Percentiles rank a stretch among this genome's conserved stretches.
These are phyloP conservation scores for Euplexia lucipara DNA, from an alignment of 2,888 invertebrate genomes.

Conservation along the genomic window DNA sequence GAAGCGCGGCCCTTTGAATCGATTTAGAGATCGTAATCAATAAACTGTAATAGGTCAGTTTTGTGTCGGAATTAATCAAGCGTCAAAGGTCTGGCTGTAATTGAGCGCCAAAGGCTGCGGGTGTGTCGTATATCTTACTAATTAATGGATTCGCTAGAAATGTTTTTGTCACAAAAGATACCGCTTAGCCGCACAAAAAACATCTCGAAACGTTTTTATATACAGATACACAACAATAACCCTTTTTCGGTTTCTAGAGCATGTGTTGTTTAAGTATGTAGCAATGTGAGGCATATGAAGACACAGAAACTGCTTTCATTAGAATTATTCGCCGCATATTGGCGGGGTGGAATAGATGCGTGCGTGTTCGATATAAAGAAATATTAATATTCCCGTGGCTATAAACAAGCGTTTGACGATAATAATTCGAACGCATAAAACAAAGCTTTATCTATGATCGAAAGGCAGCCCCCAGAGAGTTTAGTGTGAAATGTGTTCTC, in stretches of 20 bases:
- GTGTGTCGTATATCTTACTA: slow-evolving; percentile 88
- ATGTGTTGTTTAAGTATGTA: slow-evolving; percentile 56
- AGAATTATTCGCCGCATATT: slow-evolving; percentile 57
- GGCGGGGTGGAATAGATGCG: slow-evolving; percentile 74
- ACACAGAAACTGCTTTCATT: slow-evolving; percentile 57
- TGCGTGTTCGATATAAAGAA: slow-evolving; percentile 85
- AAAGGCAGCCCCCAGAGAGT: slow-evolving; percentile 83
- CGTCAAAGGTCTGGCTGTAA: slow-evolving; percentile 88
- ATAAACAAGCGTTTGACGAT: slow-evolving; percentile 88
- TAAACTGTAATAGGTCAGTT: slow-evolving; percentile 89
- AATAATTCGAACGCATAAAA: slow-evolving; percentile 89
- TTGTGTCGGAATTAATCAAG: slow-evolving; percentile 90
- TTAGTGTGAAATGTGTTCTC: slow-evolving; percentile 90
- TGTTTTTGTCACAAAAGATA: slow-evolving; percentile 85
- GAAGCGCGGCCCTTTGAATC: slow-evolving; percentile 87
- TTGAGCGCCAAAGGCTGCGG: slow-evolving; percentile 85
- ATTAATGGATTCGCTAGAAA: slow-evolving; percentile 89
- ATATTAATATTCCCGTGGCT: slow-evolving; percentile 86
- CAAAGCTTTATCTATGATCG: slow-evolving; percentile 89
- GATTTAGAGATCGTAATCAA: slow-evolving; percentile 86
- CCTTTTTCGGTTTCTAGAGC: slow-evolving; percentile 64
- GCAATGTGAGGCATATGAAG: slow-evolving; percentile 53
- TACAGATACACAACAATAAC: slow-evolving; percentile 59
- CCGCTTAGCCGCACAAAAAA: slow-evolving; percentile 78
- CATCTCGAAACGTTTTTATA: slow-evolving; percentile 64